phyloP scores from a whole-genome alignment of 2,113 vertebrate species.

The Mellivora capensis region DNA sequence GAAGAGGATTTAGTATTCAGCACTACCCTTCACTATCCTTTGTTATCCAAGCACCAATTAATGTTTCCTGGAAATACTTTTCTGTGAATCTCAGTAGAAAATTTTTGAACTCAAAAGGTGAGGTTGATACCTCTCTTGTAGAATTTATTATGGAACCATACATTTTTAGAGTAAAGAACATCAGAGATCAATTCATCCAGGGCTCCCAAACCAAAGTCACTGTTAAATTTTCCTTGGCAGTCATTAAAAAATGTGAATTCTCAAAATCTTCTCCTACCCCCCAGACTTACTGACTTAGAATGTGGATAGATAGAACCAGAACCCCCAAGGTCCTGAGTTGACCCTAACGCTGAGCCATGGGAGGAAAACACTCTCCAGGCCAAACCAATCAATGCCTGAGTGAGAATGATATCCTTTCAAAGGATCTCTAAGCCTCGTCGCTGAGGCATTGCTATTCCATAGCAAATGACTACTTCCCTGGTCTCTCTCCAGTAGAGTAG shows the following conservation, averaged over 20 bases:
- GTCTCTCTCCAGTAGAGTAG: background rate
- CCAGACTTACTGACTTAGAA: background rate
- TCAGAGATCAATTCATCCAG: background rate
- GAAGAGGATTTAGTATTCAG: background rate
- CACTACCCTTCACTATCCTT: background rate
- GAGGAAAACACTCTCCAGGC: background rate
- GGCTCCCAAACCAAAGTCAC: background rate
- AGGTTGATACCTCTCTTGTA: background rate
- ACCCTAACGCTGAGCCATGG: background rate
- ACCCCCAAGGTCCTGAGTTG: background rate
- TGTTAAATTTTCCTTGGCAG: background rate
- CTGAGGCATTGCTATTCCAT: background rate
- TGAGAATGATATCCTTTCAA: background rate
- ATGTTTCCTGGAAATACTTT: background rate
- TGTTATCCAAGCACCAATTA: background rate
- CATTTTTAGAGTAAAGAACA: background rate
- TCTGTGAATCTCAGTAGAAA: background rate
- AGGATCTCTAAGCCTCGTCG: background rate
- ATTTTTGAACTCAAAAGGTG: background rate
- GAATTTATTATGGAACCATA: background rate
- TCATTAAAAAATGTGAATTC: background rate
- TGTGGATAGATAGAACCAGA: background rate
- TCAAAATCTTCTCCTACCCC: background rate
- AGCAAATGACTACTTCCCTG: background rate
- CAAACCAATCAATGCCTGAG: background rate